phyloP scores from a whole-genome alignment of 2,888 invertebrate species.

The Schrankia costaestrigalis region DNA sequence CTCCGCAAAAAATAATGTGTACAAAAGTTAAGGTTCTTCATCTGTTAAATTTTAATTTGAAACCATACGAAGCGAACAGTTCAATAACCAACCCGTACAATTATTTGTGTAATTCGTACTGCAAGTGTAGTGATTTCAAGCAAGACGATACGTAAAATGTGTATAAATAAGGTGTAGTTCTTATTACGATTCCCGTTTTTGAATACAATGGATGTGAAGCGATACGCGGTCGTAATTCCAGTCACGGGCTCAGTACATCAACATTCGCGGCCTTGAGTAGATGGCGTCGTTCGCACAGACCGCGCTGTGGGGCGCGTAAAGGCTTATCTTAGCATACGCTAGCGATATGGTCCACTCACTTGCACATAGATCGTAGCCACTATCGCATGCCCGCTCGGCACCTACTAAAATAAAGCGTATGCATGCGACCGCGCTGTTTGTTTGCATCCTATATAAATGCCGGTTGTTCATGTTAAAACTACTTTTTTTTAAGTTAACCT shows the following conservation, averaged over 20 bases:
- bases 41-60: too few species aligned
- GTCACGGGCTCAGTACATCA: constrained; percentile 64
- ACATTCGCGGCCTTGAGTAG: constrained; percentile 62
- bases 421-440: constrained; percentile 45
- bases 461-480: constrained; percentile 45
- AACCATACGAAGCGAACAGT: too few species aligned
- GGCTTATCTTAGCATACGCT: constrained; percentile 64
- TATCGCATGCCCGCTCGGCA: constrained; percentile 36
- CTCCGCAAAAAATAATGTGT: too few species aligned
- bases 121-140: too few species aligned
- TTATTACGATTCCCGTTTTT: constrained; percentile 47
- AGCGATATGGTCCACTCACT: constrained; percentile 61
- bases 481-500: constrained; percentile 20
- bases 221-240: constrained; percentile 55
- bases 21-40: too few species aligned
- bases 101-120: too few species aligned
- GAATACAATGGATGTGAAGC: constrained; percentile 57
- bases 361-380: constrained; percentile 48
- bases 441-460: constrained; percentile 56
- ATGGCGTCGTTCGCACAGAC: constrained; percentile 31
- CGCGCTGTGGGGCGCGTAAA: constrained; percentile 27
- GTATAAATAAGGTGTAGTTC: constrained; percentile 28
- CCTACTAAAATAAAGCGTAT: constrained; percentile 25
- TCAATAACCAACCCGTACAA: too few species aligned
- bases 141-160: too few species aligned